phyloP scores from a whole-genome alignment of 1,140 invertebrate species.

The Diplogasteroides magnus region DNA sequence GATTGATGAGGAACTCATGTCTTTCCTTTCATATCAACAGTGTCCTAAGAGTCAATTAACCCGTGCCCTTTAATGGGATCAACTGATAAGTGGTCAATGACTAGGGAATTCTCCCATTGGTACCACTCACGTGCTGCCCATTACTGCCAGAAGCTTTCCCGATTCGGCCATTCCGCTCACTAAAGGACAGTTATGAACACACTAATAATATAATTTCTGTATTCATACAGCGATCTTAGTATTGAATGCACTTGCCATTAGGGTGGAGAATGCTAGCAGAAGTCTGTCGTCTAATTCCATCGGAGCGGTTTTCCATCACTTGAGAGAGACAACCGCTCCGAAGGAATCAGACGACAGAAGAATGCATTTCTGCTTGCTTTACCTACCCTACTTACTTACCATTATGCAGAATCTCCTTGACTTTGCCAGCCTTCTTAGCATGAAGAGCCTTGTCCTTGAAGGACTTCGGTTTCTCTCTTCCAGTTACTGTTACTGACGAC shows the following conservation, averaged over 20 bases:
- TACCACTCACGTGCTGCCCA: conserved; percentile 67
- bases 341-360: too few species aligned
- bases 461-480: conserved; percentile 1
- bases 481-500: conserved; percentile 23
- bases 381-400: conserved; percentile 4
- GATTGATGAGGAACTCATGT: not conserved
- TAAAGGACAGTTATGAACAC: conserved; percentile 50
- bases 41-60: conserved; percentile 1
- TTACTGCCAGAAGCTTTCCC: conserved; percentile 80
- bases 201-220: too few species aligned
- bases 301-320: too few species aligned
- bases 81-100: not conserved
- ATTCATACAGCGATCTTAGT: too few species aligned
- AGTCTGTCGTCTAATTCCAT: too few species aligned
- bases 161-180: conserved; percentile 79
- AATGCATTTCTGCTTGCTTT: too few species aligned
- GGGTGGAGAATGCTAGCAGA: too few species aligned
- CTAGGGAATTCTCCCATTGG: not conserved
- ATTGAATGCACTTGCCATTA: too few species aligned
- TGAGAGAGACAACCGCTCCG: too few species aligned
- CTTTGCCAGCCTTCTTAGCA: not conserved
- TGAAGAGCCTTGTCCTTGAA: conserved; percentile 4
- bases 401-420: conserved; percentile 22
- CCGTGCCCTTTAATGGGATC: not conserved
- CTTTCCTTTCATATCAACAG: not conserved